Evolutionary conservation across 2,888 invertebrate genomes (phyloP), one percentile per base, ranked within the genome.

Genomic region (Stenotaenia linearis): DNA sequence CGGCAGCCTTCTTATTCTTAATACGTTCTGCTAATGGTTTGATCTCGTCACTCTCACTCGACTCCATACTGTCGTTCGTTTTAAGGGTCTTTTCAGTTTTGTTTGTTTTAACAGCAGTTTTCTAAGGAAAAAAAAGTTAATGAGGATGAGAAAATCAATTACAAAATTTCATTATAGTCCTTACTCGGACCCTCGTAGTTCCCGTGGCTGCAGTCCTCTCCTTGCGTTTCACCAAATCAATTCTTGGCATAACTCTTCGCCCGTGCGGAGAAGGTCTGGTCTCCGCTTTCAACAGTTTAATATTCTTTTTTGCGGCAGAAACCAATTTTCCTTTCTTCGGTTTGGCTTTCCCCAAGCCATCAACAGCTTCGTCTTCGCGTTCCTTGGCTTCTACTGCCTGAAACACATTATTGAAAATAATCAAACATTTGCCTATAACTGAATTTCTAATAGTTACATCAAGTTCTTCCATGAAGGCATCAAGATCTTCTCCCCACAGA

Each of bases 401-500:
- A 18, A 45, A 45, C 10, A 37, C 37, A 45, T 3, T n/a, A 10
- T 15, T 18, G 3, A 3, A 18, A 45, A 18, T 45, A 3, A 45
- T 18, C n/a, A n/a, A 45, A 3, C 3, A 45, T 45, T 40, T 40
- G 2, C 12, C 5, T 2, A 18, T 45, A n/a, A 3, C 18, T 18
- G n/a, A 15, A 15, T 40, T 40, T 40, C 2, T 3, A 32, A 32
- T 6, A 32, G 5, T 6, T 78, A 81, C 81, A 78, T 81, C 80
- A 12, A 83, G 56, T 40, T 81, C 82, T n/a, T 75, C 79, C 10
- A 82, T 15, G 21, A 96, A 89, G 4, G 87, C 89, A 84, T 95
- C 93, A 80, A 99, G 88, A 88, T 99, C 98, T 80, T 93, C 93
- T 30, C 90, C 88, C 97, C 98, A 99, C 56, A 99, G 86, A 85